Base-by-base conservation (phyloP, 2,888 invertebrate genomes). In the Tenthredo notha region DNA sequence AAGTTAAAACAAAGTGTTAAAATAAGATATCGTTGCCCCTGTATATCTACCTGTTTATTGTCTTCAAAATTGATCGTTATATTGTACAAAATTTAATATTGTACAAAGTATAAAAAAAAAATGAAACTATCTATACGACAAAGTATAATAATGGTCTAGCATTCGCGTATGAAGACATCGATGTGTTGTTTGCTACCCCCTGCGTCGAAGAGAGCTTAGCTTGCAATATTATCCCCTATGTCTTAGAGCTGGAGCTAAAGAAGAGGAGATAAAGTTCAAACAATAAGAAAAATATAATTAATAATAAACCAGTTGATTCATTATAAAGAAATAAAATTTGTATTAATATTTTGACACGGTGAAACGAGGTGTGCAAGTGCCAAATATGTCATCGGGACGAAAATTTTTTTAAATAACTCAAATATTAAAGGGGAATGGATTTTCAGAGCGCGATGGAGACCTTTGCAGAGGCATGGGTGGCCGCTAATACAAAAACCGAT, bases 401-500 rank as follows among this genome's bases (percentile, higher is more conserved):
- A 70, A 83, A 58, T 47, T 47, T 83, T 83, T 18, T 12, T 2
- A 47, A 25, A 83, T 25, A 67, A 47, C 18, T 47, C 50, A 83
- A 70, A 70, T 83, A 43, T 33, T 15, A 50, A 83, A 47, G 67
- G 92, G 93, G 92, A 93, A 98, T 98, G 98, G 98, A 98, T 97
- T 98, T 98, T 96, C 98, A 98, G 95, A 98, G 98, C 96, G 98
- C 98, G 91, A 98, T 98, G 98, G 98, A 98, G 95, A 98, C 98
- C 90, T 98, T 98, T 94, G 98, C 98, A 89, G 98, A 98, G 95
- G 98, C 98, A 90, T 98, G 98, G 98, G 98, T 98, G 91, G 98
- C 98, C 89, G 98, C 98, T 94, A 97, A 97, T 93, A 96, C 97
- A 91, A 97, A 97, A 94, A 90, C 91, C 83, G 93, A 93, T 90